Evolutionary conservation across 2,113 vertebrate genomes (phyloP).

Genomic region (Phalacrocorax brasilianus): DNA sequence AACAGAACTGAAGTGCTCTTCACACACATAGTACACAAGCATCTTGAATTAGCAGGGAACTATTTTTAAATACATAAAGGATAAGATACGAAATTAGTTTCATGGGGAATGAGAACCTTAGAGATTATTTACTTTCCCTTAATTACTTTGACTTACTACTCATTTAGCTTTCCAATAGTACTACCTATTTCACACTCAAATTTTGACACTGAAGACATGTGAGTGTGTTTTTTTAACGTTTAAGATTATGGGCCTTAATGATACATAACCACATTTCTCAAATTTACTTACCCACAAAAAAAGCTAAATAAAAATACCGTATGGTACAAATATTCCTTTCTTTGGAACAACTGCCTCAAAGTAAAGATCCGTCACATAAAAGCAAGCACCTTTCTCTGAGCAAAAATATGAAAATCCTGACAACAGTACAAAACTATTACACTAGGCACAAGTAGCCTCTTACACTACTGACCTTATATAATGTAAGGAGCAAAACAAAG

Average conservation of each 20-base stretch:
- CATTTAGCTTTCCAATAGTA: constrained; percentile 70
- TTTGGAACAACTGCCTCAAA: neutral
- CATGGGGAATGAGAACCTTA: constrained; percentile 76
- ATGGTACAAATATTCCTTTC: neutral
- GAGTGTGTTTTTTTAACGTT: neutral
- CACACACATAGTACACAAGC: constrained; percentile 65
- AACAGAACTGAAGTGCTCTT: constrained; percentile 73
- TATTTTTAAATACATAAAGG: constrained; percentile 81
- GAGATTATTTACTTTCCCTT: constrained; percentile 79
- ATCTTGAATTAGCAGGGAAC: constrained; percentile 77
- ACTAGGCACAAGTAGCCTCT: rapidly evolving
- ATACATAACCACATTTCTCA: neutral
- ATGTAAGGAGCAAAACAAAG: neutral
- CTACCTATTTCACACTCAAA: constrained; percentile 67
- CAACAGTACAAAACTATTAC: neutral
- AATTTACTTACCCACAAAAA: neutral
- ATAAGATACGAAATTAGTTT: constrained; percentile 80
- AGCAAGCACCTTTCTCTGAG: neutral
- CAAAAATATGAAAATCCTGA: neutral
- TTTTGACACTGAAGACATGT: neutral
- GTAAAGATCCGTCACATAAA: neutral
- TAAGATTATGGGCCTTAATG: neutral
- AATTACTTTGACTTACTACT: constrained; percentile 79
- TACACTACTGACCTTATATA: neutral
- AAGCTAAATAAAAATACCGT: neutral